phyloP scores from a whole-genome alignment of 2,797 vertebrate genomes.

The Odontamblyopus lacepedii region DNA sequence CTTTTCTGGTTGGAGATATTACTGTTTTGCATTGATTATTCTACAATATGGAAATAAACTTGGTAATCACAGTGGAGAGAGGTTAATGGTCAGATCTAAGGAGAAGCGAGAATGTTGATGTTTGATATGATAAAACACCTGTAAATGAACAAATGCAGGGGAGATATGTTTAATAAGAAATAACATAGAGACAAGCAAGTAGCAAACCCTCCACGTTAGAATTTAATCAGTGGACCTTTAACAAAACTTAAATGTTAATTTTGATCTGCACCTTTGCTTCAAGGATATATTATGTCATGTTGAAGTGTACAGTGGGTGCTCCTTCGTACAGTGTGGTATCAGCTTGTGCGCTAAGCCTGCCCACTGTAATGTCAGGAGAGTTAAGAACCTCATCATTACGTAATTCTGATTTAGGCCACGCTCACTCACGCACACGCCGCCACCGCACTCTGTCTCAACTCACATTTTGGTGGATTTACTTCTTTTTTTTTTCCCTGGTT shows the following conservation, averaged over 20 bases:
- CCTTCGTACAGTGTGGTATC: background rate
- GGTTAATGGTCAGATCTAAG: no score
- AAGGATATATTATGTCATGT: background rate
- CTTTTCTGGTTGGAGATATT: no score
- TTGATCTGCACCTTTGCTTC: background rate
- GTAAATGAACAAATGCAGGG: no score
- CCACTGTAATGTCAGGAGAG: slow-evolving; percentile 36
- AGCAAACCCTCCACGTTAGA: no score
- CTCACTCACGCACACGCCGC: slow-evolving; percentile 3
- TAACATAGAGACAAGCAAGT: no score
- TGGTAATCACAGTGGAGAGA: no score
- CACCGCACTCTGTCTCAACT: slow-evolving; percentile 24
- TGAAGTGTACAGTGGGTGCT: background rate
- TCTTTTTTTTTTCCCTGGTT: slow-evolving; percentile 27
- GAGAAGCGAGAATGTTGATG: no score
- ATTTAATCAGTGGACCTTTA: no score
- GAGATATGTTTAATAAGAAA: no score
- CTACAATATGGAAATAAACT: no score
- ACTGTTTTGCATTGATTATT: no score
- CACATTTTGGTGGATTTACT: slow-evolving; percentile 48
- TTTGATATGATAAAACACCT: no score
- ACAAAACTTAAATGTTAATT: background rate
- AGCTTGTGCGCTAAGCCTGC: slow-evolving; percentile 19
- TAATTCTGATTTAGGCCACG: slow-evolving; percentile 45
- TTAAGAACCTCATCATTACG: slow-evolving; percentile 43